These are phyloP conservation scores for Atta cephalotes DNA, from an alignment of 1,140 invertebrate species.

Conservation along the genomic window DNA sequence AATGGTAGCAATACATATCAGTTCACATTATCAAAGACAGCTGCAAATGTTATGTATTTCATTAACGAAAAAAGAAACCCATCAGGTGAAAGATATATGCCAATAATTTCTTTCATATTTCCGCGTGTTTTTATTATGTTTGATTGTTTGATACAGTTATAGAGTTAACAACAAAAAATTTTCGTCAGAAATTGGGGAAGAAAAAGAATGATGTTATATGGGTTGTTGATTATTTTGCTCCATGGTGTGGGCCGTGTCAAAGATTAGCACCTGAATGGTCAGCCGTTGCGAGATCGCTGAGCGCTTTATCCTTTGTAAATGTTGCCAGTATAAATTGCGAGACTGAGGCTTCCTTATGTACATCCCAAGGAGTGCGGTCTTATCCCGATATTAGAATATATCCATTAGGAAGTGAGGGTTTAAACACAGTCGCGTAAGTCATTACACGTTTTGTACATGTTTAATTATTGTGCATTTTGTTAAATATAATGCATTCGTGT, in stretches of 20 bases:
- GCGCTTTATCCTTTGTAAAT: slow-evolving; percentile 86
- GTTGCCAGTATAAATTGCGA: slow-evolving; percentile 92
- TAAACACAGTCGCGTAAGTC: slow-evolving; percentile 86
- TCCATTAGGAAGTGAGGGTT: slow-evolving; percentile 86
- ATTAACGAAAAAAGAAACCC: slow-evolving; percentile 88
- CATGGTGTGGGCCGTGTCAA: slow-evolving; percentile 91
- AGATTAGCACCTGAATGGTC: slow-evolving; percentile 89
- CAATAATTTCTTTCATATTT: neutral
- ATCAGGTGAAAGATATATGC: slow-evolving; percentile 80
- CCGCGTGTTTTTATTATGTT: slow-evolving; percentile 41
- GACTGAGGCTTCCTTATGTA: slow-evolving; percentile 87
- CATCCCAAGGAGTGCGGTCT: slow-evolving; percentile 87
- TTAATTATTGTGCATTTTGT: too few species aligned
- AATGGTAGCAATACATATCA: slow-evolving; percentile 88
- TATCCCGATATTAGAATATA: slow-evolving; percentile 92
- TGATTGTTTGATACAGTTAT: slow-evolving; percentile 86
- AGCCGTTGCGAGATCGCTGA: slow-evolving; percentile 85
- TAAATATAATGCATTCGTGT: neutral
- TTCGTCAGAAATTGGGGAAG: slow-evolving; percentile 86
- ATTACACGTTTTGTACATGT: neutral
- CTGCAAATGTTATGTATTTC: slow-evolving; percentile 89
- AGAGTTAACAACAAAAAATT: slow-evolving; percentile 86
- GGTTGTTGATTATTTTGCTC: slow-evolving; percentile 90
- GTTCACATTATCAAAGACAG: slow-evolving; percentile 89
- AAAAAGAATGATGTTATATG: slow-evolving; percentile 86